These are phyloP conservation scores for Semnornis frantzii DNA, from an alignment of 2,113 vertebrate species.

Conservation along the genomic window DNA sequence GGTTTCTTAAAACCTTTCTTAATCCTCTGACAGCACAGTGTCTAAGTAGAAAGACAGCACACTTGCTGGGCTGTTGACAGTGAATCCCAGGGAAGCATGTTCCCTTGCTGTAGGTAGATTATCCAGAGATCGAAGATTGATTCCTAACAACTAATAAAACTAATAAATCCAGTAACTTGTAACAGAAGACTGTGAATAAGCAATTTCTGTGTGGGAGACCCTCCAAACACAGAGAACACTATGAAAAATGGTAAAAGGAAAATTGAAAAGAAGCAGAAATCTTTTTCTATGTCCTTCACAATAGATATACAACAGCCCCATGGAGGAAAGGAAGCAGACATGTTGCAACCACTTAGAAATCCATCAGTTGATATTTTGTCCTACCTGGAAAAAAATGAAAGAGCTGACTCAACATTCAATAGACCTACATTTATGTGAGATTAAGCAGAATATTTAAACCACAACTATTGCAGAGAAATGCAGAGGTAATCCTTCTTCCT, in stretches of 20 bases:
- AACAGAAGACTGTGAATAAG: constrained; percentile 5
- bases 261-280: neutral
- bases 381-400: neutral
- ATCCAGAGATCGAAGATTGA: neutral
- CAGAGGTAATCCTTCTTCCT: neutral
- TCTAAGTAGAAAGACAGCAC: neutral
- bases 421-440: neutral
- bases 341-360: neutral
- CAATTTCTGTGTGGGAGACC: neutral
- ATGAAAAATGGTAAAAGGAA: neutral
- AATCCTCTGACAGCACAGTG: neutral
- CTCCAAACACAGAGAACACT: neutral
- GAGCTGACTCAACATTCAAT: neutral
- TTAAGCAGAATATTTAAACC: neutral
- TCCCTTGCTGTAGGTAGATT: neutral
- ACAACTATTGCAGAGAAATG: neutral
- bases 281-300: neutral
- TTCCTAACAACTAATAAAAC: constrained; percentile 7
- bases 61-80: neutral
- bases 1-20: neutral
- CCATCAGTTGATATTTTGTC: neutral
- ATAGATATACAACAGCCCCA: neutral
- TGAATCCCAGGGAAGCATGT: neutral
- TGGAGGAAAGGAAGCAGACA: neutral
- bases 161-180: neutral